Conservation (phyloP, 2,113 vertebrate genomes). For the Saiga tatarica region DNA sequence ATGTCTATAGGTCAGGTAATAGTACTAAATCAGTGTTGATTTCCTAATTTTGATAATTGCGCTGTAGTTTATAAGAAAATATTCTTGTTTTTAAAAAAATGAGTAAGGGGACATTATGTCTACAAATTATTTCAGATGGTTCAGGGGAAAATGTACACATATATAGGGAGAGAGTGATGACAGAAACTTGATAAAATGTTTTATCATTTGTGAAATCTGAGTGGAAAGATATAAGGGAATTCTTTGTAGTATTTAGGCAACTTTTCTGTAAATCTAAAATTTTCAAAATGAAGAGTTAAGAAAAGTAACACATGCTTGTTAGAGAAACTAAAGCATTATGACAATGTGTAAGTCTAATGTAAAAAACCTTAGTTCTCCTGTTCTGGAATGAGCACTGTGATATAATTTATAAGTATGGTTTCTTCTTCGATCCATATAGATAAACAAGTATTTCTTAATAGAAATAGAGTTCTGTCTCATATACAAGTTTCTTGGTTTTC, state of each 20-base stretch:
- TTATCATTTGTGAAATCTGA: not conserved
- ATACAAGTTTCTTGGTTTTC: not conserved
- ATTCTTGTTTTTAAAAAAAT: not conserved
- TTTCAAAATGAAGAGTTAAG: conserved; percentile 18
- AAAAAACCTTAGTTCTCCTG: not conserved
- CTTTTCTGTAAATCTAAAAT: conserved; percentile 33
- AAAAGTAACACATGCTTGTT: not conserved
- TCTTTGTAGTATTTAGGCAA: not conserved
- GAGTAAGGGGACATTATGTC: not conserved
- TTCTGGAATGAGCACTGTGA: not conserved
- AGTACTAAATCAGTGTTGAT: not conserved
- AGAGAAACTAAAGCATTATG: not conserved
- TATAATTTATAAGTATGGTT: not conserved
- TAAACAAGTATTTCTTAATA: not conserved
- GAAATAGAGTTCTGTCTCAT: not conserved
- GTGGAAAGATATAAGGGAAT: not conserved
- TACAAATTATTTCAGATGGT: not conserved
- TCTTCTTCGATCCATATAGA: not conserved
- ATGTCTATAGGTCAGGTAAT: not conserved
- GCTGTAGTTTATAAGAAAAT: not conserved
- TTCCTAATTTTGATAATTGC: conserved; percentile 10
- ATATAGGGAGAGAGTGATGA: not conserved
- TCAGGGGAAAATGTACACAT: not conserved
- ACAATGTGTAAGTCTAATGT: not conserved
- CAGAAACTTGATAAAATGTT: conserved; percentile 11